A percentile compares a stretch with the other conserved stretches of the same genome.
These are phyloP conservation scores for Chrysochloris asiatica DNA, from an alignment of 2,113 vertebrate genomes.

Conservation along the genomic window DNA sequence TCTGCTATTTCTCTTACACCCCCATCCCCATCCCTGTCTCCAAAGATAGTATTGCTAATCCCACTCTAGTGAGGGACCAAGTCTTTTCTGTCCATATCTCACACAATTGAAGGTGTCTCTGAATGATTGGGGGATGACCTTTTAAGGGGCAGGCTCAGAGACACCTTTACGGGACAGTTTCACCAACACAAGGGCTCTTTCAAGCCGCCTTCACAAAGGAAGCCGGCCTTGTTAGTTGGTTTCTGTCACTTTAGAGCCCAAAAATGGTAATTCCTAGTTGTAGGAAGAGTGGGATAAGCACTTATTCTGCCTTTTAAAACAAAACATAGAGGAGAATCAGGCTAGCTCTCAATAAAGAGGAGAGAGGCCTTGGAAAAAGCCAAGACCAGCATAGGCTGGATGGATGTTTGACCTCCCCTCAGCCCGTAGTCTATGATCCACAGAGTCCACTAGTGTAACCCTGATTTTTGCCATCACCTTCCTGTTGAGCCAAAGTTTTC, in stretches of 20 bases:
- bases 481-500: slow-evolving; percentile 73
- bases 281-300: slow-evolving; percentile 53
- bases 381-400: not conserved
- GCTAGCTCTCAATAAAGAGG: slow-evolving; percentile 32
- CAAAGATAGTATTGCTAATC: slow-evolving; percentile 41
- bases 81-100: slow-evolving; percentile 33
- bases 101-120: not conserved
- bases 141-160: not conserved
- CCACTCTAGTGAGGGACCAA: slow-evolving; percentile 21
- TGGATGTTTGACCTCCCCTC: slow-evolving; percentile 14
- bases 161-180: slow-evolving; percentile 60
- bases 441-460: slow-evolving; percentile 46
- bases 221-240: slow-evolving; percentile 70
- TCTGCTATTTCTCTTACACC: not conserved
- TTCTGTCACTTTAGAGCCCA: slow-evolving; percentile 63
- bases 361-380: slow-evolving; percentile 47
- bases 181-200: slow-evolving; percentile 74
- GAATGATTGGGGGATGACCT: not conserved
- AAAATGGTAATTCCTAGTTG: slow-evolving; percentile 26
- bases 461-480: slow-evolving; percentile 61
- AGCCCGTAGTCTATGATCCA: slow-evolving; percentile 20
- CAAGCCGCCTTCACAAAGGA: slow-evolving; percentile 68
- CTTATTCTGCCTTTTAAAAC: slow-evolving; percentile 60
- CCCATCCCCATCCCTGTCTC: not conserved
- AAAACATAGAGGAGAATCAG: slow-evolving; percentile 29